Percentiles rank a stretch among this genome's conserved stretches.
Evolutionary conservation across 2,888 invertebrate genomes (phyloP).

Genomic region (Fissipunctia ypsillon): DNA sequence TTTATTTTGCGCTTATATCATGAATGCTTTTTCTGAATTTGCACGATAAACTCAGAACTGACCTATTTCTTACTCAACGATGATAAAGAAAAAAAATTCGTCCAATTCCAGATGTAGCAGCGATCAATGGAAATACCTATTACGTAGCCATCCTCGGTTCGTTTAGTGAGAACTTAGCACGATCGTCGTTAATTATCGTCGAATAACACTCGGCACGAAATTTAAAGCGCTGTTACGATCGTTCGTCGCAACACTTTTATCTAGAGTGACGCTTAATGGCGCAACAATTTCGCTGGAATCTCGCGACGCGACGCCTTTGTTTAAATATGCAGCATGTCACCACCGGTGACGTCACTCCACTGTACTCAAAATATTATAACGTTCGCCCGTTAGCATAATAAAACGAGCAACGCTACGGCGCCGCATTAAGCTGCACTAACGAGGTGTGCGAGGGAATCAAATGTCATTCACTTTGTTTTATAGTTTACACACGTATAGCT

Average conservation of each 20-base stretch:
- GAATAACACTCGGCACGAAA: constrained; percentile 58
- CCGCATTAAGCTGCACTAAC: constrained; percentile 84
- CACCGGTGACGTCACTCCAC: constrained; percentile 79
- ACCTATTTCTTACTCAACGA: neutral
- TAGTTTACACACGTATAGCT: constrained; percentile 52
- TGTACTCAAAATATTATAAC: constrained; percentile 87
- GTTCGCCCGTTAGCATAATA: constrained; percentile 87
- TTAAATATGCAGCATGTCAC: constrained; percentile 87
- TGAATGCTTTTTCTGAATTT: constrained; percentile 6
- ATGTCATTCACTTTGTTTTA: constrained; percentile 70
- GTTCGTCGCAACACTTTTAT: constrained; percentile 62
- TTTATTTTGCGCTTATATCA: neutral
- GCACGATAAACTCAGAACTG: neutral
- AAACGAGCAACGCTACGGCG: constrained; percentile 84
- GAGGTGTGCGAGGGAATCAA: constrained; percentile 79
- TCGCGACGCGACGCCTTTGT: constrained; percentile 69
- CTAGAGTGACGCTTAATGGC: constrained; percentile 67
- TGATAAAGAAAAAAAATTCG: constrained; percentile 22
- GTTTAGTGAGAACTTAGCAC: constrained; percentile 49
- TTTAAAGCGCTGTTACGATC: constrained; percentile 56
- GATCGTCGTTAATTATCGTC: constrained; percentile 61
- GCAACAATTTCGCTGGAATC: constrained; percentile 66
- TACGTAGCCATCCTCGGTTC: constrained; percentile 12
- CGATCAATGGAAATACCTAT: constrained; percentile 18
- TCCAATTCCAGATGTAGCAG: constrained; percentile 5